These are phyloP conservation scores for Caloenas nicobarica DNA, from an alignment of 2,113 vertebrate species.

Conservation along the genomic window DNA sequence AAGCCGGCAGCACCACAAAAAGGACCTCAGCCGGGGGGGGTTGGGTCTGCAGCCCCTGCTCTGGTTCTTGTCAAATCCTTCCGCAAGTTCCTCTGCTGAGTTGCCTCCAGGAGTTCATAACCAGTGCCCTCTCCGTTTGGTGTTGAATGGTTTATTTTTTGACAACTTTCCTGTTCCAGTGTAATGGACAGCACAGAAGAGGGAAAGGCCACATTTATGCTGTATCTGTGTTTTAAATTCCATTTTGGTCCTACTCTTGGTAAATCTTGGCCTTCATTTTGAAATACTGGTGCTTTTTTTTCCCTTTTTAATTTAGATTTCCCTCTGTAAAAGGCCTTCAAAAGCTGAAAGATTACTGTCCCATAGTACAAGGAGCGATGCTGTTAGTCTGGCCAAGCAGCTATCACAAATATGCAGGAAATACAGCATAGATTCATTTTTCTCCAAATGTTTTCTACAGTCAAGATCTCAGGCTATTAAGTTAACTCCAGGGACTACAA, in stretches of 20 bases:
- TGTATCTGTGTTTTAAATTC: background rate
- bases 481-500: constrained; percentile 27
- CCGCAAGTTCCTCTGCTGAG: background rate
- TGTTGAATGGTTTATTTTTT: background rate
- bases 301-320: background rate
- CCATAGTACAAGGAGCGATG: background rate
- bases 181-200: background rate
- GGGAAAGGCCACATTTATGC: background rate
- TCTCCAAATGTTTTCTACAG: constrained; percentile 52
- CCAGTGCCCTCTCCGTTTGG: background rate
- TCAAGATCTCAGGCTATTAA: constrained; percentile 39
- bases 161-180: background rate
- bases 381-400: constrained; percentile 23
- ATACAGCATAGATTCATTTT: constrained; percentile 25
- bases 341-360: constrained; percentile 9
- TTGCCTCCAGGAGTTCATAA: rapidly evolving
- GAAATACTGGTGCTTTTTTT: background rate
- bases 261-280: constrained; percentile 14
- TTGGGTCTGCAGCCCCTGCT: background rate
- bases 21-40: background rate
- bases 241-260: background rate
- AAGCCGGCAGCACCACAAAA: background rate
- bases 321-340: background rate
- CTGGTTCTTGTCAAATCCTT: background rate
- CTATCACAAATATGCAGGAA: constrained; percentile 47